Conservation (phyloP, 2,113 vertebrate species). For the Pseudopipra pipra region DNA sequence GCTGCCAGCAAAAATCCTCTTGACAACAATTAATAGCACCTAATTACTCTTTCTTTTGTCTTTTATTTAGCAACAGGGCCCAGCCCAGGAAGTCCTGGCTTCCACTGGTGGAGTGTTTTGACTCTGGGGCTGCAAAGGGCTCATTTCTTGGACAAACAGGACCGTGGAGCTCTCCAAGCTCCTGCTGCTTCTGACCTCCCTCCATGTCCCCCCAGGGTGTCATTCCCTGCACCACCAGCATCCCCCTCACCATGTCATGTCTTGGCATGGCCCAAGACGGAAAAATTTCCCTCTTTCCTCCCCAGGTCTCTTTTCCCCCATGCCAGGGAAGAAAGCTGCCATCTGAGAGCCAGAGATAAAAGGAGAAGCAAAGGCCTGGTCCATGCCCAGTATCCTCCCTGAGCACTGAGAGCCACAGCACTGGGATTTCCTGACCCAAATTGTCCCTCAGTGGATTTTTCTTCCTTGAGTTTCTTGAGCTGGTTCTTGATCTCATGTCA, state of each 20-base stretch:
- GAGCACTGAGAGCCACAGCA: neutral
- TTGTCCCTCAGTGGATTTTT: neutral
- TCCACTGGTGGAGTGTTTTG: slow-evolving; percentile 67
- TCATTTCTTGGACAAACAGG: slow-evolving; percentile 62
- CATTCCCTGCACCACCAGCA: neutral
- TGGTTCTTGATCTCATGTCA: neutral
- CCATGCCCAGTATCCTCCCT: neutral
- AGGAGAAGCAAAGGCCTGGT: neutral
- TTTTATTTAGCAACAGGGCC: slow-evolving; percentile 75
- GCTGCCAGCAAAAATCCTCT: neutral
- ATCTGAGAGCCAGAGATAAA: neutral
- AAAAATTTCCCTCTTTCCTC: neutral
- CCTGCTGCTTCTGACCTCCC: neutral
- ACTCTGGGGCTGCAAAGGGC: slow-evolving; percentile 52
- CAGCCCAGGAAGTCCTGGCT: slow-evolving; percentile 77
- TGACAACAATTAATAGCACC: slow-evolving; percentile 64
- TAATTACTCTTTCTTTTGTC: slow-evolving; percentile 75
- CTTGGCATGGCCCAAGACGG: rapidly evolving
- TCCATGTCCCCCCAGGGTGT: no score
- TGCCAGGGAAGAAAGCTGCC: neutral
- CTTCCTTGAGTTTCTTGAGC: neutral
- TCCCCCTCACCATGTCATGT: rapidly evolving
- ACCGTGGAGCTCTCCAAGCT: neutral
- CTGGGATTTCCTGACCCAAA: slow-evolving; percentile 18
- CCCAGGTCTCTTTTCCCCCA: neutral